phyloP scores from a whole-genome alignment of 2,797 vertebrate species.

The Perodicticus potto region DNA sequence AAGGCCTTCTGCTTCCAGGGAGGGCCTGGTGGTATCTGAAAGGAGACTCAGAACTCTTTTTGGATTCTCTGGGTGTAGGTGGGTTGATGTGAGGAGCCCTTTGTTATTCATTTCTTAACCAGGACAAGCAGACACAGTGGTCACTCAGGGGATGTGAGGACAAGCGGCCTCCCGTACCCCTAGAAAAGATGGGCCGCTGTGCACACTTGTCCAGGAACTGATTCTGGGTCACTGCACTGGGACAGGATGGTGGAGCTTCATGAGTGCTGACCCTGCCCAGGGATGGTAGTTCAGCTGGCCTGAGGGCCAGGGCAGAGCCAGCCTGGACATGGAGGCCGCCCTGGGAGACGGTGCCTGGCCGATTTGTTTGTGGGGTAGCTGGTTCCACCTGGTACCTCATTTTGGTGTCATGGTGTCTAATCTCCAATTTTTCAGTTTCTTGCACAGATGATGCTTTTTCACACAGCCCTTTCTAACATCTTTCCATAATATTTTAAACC shows the following conservation, averaged over 20 bases:
- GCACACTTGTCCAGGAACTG: fast-evolving
- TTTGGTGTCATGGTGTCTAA: neutral
- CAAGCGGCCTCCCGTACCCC: neutral
- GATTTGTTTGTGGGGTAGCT: neutral
- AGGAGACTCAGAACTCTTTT: neutral
- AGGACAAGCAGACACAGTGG: neutral
- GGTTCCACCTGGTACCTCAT: neutral
- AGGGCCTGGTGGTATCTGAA: neutral
- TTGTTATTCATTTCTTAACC: neutral
- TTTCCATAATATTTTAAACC: neutral
- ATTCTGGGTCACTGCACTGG: neutral
- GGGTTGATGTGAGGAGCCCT: neutral
- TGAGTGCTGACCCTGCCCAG: neutral
- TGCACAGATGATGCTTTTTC: neutral
- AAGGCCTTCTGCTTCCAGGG: neutral
- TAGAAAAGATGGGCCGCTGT: neutral
- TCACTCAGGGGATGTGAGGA: neutral
- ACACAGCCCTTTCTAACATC: neutral
- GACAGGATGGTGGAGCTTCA: neutral
- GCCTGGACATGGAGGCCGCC: neutral
- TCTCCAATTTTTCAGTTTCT: neutral
- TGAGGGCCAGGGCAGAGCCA: neutral
- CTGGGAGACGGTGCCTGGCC: fast-evolving
- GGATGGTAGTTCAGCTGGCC: neutral
- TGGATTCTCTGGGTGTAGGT: neutral